phyloP scores from a whole-genome alignment of 2,888 invertebrate genomes.

The Tenthredo amoena region DNA sequence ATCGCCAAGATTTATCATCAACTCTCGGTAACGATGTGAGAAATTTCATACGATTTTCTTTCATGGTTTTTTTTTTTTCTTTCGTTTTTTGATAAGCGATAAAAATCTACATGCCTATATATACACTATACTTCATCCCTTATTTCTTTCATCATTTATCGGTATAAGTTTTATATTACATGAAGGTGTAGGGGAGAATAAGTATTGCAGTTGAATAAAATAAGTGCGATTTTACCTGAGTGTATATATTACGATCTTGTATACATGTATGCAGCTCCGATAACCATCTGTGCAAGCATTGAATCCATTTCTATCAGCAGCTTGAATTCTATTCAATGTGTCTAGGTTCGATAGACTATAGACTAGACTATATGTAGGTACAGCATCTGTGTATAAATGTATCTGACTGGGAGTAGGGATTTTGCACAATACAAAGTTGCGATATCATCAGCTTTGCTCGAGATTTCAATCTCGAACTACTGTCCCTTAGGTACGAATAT shows the following conservation, averaged over 20 bases:
- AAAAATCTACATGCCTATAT: too few species aligned
- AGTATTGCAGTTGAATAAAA: background rate
- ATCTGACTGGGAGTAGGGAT: background rate
- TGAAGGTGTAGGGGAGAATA: background rate
- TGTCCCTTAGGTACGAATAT: background rate
- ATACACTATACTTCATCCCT: background rate
- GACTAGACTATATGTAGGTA: background rate
- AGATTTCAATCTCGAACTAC: constrained; percentile 16
- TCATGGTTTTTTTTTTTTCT: background rate
- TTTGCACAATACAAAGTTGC: background rate
- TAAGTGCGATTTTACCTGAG: background rate
- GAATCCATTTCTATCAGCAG: constrained; percentile 39
- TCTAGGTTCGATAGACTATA: background rate
- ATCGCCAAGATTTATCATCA: background rate
- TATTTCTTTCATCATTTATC: background rate
- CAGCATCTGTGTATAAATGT: background rate
- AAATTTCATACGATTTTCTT: background rate
- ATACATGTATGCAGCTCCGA: background rate
- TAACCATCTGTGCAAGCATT: constrained; percentile 34
- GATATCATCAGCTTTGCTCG: constrained; percentile 21
- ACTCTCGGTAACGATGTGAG: background rate
- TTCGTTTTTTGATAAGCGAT: background rate
- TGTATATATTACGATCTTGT: constrained; percentile 21
- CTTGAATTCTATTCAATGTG: constrained; percentile 24
- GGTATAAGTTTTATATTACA: background rate